Evolutionary conservation across 2,888 invertebrate species (phyloP).

Genomic region (Leptura quadrifasciata): DNA sequence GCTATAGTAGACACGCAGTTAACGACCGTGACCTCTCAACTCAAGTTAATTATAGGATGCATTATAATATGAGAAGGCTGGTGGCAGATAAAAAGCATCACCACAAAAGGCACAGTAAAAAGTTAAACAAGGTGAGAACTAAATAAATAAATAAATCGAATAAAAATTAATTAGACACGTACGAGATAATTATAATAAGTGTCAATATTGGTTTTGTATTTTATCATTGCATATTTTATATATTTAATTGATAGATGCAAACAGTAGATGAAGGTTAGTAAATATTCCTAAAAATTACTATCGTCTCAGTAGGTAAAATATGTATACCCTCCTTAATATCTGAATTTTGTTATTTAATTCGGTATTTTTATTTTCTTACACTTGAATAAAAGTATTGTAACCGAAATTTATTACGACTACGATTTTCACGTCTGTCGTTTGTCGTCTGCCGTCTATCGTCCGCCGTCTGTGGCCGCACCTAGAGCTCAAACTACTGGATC

Average conservation of each 20-base stretch:
- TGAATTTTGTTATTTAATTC: too few species aligned
- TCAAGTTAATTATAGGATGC: slow-evolving; percentile 91
- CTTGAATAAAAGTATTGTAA: too few species aligned
- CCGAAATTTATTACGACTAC: too few species aligned
- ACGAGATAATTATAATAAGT: not conserved
- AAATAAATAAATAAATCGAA: slow-evolving; percentile 15
- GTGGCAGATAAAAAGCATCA: slow-evolving; percentile 90
- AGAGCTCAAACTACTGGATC: too few species aligned
- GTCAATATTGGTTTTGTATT: not conserved
- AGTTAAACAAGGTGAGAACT: slow-evolving; percentile 82
- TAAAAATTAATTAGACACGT: slow-evolving; percentile 3
- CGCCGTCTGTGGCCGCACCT: too few species aligned
- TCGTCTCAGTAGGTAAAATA: too few species aligned
- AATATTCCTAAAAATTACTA: not conserved
- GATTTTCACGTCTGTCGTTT: too few species aligned
- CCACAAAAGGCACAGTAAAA: slow-evolving; percentile 85
- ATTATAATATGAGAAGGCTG: slow-evolving; percentile 91
- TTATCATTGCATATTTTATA: not conserved
- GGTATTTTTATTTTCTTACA: too few species aligned
- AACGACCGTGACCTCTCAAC: slow-evolving; percentile 91
- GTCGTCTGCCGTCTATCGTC: too few species aligned
- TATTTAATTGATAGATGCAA: not conserved
- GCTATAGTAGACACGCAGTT: slow-evolving; percentile 93
- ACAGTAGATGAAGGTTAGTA: slow-evolving; percentile 1
- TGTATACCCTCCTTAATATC: too few species aligned